Evolutionary conservation across 2,797 vertebrate species (phyloP), one percentile per base, ranked within the genome.

Genomic region (Alauda arvensis): DNA sequence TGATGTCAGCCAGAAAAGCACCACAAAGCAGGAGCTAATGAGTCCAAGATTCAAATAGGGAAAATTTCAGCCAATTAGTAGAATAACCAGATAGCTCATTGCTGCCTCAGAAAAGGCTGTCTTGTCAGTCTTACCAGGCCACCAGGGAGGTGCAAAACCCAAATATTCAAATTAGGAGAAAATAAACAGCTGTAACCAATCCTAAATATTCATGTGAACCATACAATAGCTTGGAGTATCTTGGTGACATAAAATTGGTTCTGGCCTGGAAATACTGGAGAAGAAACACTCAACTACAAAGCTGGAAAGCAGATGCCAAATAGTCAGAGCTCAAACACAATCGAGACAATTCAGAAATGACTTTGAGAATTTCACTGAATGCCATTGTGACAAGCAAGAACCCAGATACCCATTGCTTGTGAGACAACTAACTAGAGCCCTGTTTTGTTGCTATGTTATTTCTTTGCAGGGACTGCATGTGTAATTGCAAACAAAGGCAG

Each of bases 141-240:
- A 76, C 66, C 28, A 78, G 17, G 8, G 77, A 81, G n/a, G 48
- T 75, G 31, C 24, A 81, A 61, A 91, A 8, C 13, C 53, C 17
- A 55, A 84, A 8, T 14, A 68, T 86, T 78, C 24, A 71, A 65
- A 78, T 84, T 23, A 76, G 34, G 17, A 84, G 51, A 68, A 86
- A 81, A 76, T 57, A 76, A 86, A 57, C 15, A 66, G 28, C 26
- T 57, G 26, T 61, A 68, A 78, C 28, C 39, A 57, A 81, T 45
- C 13, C 9, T 71, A 83, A 65, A 68, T 78, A 75, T 65, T 53
- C 3, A 2, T 78, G 42, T 76, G 78, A 81, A 53, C 14, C 12
- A 23, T 48, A 49, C 20, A 37, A 33, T 63, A 67, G 12, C 45
- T 66, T 72, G 52, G 43, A 61, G 7, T 78, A 49, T n/a, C 51